Percentiles rank a stretch among this genome's conserved stretches.
phyloP scores from a whole-genome alignment of 1,140 invertebrate species.

The Vanessa tameamea region DNA sequence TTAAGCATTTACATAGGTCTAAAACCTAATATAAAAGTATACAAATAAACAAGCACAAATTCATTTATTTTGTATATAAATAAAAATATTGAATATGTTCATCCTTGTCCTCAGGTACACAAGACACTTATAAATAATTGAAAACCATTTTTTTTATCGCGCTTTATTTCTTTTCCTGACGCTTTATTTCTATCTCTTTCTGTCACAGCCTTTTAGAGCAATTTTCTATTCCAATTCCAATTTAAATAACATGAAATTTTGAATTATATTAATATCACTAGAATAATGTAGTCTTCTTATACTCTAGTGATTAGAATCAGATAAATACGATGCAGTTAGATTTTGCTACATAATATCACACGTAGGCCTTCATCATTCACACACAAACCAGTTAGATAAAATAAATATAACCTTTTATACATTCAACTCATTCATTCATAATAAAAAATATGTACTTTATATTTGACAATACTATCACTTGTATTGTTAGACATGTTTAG shows the following conservation, averaged over 20 bases:
- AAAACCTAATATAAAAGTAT: background rate
- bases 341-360: background rate
- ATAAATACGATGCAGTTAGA: background rate
- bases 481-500: too few species aligned
- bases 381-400: background rate
- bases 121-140: constrained; percentile 27
- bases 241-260: background rate
- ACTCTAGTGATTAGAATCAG: constrained; percentile 4
- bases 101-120: constrained; percentile 34
- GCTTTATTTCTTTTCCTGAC: background rate
- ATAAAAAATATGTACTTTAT: background rate
- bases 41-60: background rate
- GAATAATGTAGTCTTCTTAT: background rate
- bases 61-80: constrained; percentile 20
- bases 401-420: constrained; percentile 7
- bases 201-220: constrained; percentile 31
- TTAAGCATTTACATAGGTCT: constrained; percentile 8
- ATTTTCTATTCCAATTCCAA: constrained; percentile 14
- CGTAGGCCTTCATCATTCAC: background rate
- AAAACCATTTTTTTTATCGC: background rate
- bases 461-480: too few species aligned
- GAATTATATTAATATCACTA: background rate
- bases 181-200: constrained; percentile 14
- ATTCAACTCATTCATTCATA: constrained; percentile 13
- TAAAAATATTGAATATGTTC: constrained; percentile 18